Conservation (phyloP, 2,113 vertebrate genomes). For the Laticauda colubrina region DNA sequence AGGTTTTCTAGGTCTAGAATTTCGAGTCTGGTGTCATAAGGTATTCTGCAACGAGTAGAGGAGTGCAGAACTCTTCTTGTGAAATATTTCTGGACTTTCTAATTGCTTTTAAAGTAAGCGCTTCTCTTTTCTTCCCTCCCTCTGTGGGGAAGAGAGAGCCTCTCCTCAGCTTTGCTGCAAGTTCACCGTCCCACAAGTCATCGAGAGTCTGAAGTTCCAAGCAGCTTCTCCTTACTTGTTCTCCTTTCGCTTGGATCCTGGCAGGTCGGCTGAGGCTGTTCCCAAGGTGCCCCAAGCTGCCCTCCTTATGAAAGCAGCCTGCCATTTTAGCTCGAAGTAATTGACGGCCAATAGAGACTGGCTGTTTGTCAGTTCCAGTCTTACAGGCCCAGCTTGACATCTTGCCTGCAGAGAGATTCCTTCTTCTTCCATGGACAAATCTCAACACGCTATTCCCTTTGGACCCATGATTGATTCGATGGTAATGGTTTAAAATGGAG, state of each 20-base stretch:
- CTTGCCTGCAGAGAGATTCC: slow-evolving; percentile 57
- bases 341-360: slow-evolving; percentile 68
- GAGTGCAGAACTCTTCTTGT: too few relatives aligned
- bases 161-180: neutral
- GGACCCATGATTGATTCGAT: slow-evolving; percentile 83
- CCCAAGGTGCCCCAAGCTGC: neutral
- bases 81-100: too few relatives aligned
- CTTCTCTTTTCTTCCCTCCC: neutral
- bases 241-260: neutral
- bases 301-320: slow-evolving; percentile 13
- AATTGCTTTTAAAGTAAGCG: neutral
- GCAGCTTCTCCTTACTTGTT: neutral
- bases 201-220: neutral
- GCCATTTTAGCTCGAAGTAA: slow-evolving; percentile 59
- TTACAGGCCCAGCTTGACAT: slow-evolving; percentile 59
- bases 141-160: neutral
- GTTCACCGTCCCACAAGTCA: accelerated
- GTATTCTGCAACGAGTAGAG: too few relatives aligned
- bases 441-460: slow-evolving; percentile 59
- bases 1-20: too few relatives aligned
- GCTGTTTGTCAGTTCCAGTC: slow-evolving; percentile 80
- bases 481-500: slow-evolving; percentile 85
- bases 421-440: slow-evolving; percentile 47
- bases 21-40: too few relatives aligned
- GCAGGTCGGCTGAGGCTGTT: neutral